Conservation (phyloP, 2,113 vertebrate genomes). For the Phylloscopus whistleri region DNA sequence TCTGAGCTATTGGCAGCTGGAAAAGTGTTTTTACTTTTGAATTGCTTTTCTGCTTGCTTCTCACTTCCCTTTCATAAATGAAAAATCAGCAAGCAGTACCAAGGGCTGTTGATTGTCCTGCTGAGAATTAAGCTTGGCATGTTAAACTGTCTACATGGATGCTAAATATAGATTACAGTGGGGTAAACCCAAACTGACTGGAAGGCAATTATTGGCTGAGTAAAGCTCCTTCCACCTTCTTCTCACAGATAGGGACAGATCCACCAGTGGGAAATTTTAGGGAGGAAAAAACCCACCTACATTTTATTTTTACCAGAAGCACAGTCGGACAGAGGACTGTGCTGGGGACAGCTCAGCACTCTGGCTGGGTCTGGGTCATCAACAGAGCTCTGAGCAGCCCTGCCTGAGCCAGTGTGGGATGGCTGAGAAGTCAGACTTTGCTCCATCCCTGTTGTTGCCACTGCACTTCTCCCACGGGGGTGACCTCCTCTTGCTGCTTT, state of each 20-base stretch:
- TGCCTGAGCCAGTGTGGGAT: not conserved
- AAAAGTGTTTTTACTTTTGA: not conserved
- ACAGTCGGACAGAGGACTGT: fast-evolving
- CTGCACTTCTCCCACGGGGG: not conserved
- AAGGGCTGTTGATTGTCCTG: not conserved
- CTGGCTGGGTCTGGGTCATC: not conserved
- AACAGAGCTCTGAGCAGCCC: not conserved
- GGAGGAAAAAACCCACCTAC: not conserved
- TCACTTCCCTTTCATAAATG: not conserved
- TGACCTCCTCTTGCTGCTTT: not conserved
- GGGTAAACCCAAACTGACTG: not conserved
- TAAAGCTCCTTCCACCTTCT: not conserved
- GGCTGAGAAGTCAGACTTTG: not conserved
- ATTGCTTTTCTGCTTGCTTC: constrained; percentile 9
- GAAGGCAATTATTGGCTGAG: not conserved
- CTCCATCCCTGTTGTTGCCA: not conserved
- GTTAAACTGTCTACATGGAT: not conserved
- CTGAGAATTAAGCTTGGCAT: not conserved
- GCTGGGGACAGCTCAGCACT: not conserved
- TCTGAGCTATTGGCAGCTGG: not conserved
- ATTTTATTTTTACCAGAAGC: not conserved
- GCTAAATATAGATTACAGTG: not conserved
- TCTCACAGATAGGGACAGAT: not conserved
- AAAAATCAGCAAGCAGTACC: not conserved
- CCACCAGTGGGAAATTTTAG: not conserved